phyloP scores from a whole-genome alignment of 2,797 vertebrate genomes.

The Vireo griseus region DNA sequence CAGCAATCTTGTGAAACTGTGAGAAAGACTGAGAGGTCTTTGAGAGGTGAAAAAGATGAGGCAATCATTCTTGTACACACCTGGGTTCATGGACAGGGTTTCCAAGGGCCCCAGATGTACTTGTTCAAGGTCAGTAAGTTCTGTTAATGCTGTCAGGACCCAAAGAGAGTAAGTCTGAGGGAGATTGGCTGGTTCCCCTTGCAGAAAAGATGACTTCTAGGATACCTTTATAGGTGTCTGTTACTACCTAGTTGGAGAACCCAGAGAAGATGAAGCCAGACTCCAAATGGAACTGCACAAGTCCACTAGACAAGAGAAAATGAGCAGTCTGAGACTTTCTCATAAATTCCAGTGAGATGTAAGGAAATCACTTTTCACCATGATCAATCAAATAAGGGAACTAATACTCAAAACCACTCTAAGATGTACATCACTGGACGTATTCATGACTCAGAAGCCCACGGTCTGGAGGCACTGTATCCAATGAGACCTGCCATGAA shows the following conservation, averaged over 20 bases:
- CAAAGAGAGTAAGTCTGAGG: background rate
- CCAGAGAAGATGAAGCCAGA: background rate
- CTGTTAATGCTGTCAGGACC: background rate
- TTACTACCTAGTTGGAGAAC: background rate
- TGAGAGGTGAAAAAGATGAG: background rate
- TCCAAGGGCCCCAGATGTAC: background rate
- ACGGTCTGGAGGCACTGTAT: background rate
- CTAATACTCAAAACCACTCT: background rate
- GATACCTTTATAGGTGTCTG: background rate
- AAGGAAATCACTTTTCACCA: background rate
- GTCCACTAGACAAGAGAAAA: background rate
- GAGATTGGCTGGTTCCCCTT: fast-evolving
- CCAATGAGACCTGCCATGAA: background rate
- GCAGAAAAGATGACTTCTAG: background rate
- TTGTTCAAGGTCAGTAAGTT: fast-evolving
- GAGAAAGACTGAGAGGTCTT: background rate
- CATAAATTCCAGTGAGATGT: background rate
- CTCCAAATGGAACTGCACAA: background rate
- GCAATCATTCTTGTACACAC: background rate
- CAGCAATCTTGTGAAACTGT: background rate
- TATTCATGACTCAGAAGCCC: background rate
- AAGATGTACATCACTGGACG: background rate
- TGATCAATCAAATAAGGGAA: background rate
- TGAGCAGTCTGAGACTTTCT: background rate
- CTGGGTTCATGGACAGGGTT: fast-evolving